These are phyloP conservation scores for Panorpa germanica DNA, from an alignment of 2,888 invertebrate species.

Conservation along the genomic window DNA sequence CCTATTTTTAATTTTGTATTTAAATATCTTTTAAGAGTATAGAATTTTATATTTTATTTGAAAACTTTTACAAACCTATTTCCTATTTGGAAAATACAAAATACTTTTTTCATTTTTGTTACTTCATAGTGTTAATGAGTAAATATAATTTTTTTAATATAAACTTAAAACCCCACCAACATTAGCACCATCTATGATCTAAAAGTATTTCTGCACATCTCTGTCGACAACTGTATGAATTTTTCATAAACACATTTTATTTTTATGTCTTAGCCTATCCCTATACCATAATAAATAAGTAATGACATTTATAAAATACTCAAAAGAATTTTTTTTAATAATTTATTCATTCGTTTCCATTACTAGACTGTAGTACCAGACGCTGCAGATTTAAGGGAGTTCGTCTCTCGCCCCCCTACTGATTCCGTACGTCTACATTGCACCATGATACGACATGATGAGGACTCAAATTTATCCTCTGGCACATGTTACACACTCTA, in stretches of 20 bases:
- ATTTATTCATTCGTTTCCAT: background rate
- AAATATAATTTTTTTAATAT: too few relatives aligned
- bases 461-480: conserved; percentile 47
- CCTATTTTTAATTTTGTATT: too few relatives aligned
- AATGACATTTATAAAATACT: background rate
- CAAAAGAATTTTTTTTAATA: background rate
- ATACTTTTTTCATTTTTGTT: too few relatives aligned
- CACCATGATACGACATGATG: conserved; percentile 89
- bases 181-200: too few relatives aligned
- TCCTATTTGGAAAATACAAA: too few relatives aligned
- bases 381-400: conserved; percentile 67
- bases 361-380: conserved; percentile 80
- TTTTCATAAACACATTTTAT: conserved; percentile 1
- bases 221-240: conserved; percentile 3
- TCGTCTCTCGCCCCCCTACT: conserved; percentile 81
- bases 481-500: conserved; percentile 77
- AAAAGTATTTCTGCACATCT: too few relatives aligned
- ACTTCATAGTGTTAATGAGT: too few relatives aligned
- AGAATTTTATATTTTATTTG: too few relatives aligned
- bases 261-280: conserved; percentile 1
- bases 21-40: too few relatives aligned
- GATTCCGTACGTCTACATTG: conserved; percentile 81
- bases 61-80: too few relatives aligned
- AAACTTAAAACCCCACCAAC: too few relatives aligned
- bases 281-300: background rate